Base-by-base conservation (phyloP, 2,113 vertebrate genomes). In the Siphamia tubifer region DNA sequence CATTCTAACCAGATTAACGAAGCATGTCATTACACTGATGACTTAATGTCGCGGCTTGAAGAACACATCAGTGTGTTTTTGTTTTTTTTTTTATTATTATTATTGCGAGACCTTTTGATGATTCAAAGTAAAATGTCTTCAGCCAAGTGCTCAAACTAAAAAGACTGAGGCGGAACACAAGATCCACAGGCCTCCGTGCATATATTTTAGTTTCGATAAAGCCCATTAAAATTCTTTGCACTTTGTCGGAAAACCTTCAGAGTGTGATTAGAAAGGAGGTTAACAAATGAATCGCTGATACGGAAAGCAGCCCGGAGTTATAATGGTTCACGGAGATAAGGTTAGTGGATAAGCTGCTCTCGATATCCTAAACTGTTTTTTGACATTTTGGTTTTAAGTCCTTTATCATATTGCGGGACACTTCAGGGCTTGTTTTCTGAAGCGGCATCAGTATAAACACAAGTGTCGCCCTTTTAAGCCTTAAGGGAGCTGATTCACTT, bases 201-300 rank as follows among this genome's bases (percentile, higher is more conserved):
- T 21, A n/a, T 28, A 27, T 28, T 11, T 20, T 19, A 6, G 28
- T 11, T 8, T 9, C 4, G 13, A 11, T 55, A 12, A 55, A 54
- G 53, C 40, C 24, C 12, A 30, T 60, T 31, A 48, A 68, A 53
- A 75, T 64, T 74, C 19, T 63, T 48, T 6, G 3, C 47, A 66
- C 57, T 38, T 68, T 77, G n/a, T 62, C 32, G 11, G 27, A 23
- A 30, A 47, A 27, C 23, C 11, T 34, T 74, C 28, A 16, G 16
- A 31, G 20, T 61, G 44, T 64, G 45, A 72, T 79, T 75, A 68
- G 47, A 72, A 15, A 39, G 56, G 42, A 17, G 31, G 51, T 67
- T 64, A 72, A 66, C 45, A 80, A 72, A 72, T 77, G 15, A 75
- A 75, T 80, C 42, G 12, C 36, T 62, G 53, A 74, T 73, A 70